phyloP scores from a whole-genome alignment of 2,113 vertebrate genomes.

The Grammomys dolichurus region DNA sequence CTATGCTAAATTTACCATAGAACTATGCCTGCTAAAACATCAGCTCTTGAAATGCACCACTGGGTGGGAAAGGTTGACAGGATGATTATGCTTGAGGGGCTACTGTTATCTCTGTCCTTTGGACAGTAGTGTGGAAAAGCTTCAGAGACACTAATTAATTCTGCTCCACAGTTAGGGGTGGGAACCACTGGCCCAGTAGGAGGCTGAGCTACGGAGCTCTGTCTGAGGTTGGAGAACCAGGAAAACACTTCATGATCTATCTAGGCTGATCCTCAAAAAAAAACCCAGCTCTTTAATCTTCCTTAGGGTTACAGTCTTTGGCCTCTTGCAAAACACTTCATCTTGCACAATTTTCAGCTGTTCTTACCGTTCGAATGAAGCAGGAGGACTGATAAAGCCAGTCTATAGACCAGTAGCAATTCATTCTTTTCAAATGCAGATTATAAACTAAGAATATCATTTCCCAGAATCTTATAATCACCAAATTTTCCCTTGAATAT shows the following conservation, averaged over 20 bases:
- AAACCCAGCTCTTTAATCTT: conserved; percentile 69
- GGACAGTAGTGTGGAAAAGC: conserved; percentile 71
- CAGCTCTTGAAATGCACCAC: conserved; percentile 56
- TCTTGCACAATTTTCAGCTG: conserved; percentile 71
- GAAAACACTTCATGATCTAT: conserved; percentile 68
- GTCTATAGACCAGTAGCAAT: conserved; percentile 24
- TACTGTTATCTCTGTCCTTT: conserved; percentile 68
- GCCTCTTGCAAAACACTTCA: conserved; percentile 73
- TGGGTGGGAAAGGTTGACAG: conserved; percentile 65
- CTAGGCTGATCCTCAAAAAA: conserved; percentile 65
- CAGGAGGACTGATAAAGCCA: conserved; percentile 37
- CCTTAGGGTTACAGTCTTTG: conserved; percentile 75
- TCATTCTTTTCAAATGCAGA: conserved; percentile 57
- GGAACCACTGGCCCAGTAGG: conserved; percentile 52
- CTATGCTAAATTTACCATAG: conserved; percentile 73
- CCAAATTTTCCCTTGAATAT: conserved; percentile 9
- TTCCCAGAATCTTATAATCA: conserved; percentile 36
- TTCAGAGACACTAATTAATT: conserved; percentile 80
- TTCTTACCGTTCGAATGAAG: conserved; percentile 66
- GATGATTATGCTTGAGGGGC: conserved; percentile 75
- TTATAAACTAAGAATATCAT: conserved; percentile 50
- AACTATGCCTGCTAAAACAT: conserved; percentile 52
- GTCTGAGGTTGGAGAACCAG: conserved; percentile 70
- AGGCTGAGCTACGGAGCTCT: conserved; percentile 34
- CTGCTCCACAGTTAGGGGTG: conserved; percentile 54